Evolutionary conservation across 2,888 invertebrate genomes (phyloP), one percentile per base, ranked within the genome.

Genomic region (Crepidodera aurea): DNA sequence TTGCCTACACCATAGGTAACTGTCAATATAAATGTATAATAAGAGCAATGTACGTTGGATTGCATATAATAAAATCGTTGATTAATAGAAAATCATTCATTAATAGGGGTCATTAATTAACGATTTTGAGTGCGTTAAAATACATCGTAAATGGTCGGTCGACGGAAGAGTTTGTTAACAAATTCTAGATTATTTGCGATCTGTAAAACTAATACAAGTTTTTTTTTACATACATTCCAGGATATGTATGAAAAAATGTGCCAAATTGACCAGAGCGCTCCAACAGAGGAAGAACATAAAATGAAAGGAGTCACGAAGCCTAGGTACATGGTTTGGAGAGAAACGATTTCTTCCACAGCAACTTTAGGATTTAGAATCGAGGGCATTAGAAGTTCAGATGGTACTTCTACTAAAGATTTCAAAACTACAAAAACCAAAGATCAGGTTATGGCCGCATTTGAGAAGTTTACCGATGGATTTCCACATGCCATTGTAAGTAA

Each of bases 171-270:
- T n/a, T n/a, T n/a, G n/a, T n/a, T n/a, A n/a, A n/a, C n/a, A n/a
- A n/a, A n/a, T n/a, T n/a, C n/a, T n/a, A n/a, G n/a, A n/a, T n/a
- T n/a, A n/a, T n/a, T n/a, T n/a, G n/a, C n/a, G n/a, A n/a, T n/a
- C n/a, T n/a, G n/a, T n/a, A n/a, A n/a, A n/a, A n/a, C n/a, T n/a
- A n/a, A n/a, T n/a, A n/a, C n/a, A n/a, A n/a, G n/a, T n/a, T n/a
- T n/a, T n/a, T n/a, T n/a, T n/a, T n/a, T n/a, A n/a, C n/a, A n/a
- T n/a, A 34, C 12, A 3, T 34, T 84, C 34, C 81, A 93, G 89
- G 96, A 97, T 78, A 96, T 97, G 96, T 97, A 96, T 78, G 94
- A 96, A 74, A 97, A 97, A 83, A 97, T 97, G 96, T 90, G 96
- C 66, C 94, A 95, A 79, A 93, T 96, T 48, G 96, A 96, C 79